Evolutionary conservation across 1,140 invertebrate species (phyloP), one percentile per base, ranked within the genome.

Genomic region (Drosophila repletoides): DNA sequence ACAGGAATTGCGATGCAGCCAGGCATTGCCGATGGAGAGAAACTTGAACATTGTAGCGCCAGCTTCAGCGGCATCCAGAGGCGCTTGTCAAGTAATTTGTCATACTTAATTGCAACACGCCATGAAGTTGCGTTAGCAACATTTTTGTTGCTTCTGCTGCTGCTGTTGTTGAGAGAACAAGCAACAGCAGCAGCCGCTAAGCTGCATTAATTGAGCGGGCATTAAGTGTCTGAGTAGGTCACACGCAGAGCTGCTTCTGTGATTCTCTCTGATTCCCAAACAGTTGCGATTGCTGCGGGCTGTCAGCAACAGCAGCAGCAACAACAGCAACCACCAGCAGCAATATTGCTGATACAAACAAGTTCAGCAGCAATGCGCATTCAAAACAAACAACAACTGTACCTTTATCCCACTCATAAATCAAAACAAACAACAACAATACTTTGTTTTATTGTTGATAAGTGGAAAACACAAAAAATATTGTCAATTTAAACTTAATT

Each of bases 1-100:
- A 41, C 48, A 43, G 28, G 19, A 29, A 28, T 5, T 36, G 19
- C 31, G n/a, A 22, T 21, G 29, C 36, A 49, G 48, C 22, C 46
- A 43, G 29, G 43, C 34, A 28, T 24, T 45, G 49, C 29, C 49
- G 21, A 49, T 24, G 40, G 26, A 45, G 45, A 48, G 48, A 34
- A 48, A 69, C 43, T 51, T 64, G 60, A 70, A 63, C 49, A 69
- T 56, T 58, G 51, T 40, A n/a, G n/a, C n/a, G n/a, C n/a, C n/a
- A n/a, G 19, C 9, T 41, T 10, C 34, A 29, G 40, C 61, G 21
- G 49, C 64, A 61, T 36, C 56, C 68, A 60, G 65, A 63, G 65
- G 70, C 66, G 51, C 65, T 70, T 73, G 70, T 73, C 70, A 73
- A 73, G 66, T 70, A 73, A 73, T 73, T 73, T 73, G 70, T 69